phyloP scores from a whole-genome alignment of 2,888 invertebrate species.

The Stegana nigrithorax region DNA sequence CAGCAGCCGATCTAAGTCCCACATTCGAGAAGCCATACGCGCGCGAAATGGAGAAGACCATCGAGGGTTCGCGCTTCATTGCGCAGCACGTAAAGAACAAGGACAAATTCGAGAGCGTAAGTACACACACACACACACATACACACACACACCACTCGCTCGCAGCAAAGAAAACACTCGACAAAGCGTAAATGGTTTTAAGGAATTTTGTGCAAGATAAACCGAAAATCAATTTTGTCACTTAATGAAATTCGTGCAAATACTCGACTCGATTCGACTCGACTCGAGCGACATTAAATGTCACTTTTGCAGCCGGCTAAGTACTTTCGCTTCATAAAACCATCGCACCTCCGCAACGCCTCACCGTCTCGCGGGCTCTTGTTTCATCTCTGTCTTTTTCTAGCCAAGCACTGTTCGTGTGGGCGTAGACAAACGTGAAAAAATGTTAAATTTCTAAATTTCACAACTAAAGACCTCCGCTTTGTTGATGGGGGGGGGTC shows the following conservation, averaged over 20 bases:
- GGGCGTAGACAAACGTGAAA: background rate
- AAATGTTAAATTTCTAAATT: too few relatives aligned
- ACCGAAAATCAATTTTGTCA: constrained; percentile 29
- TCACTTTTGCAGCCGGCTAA: too few relatives aligned
- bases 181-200: too few relatives aligned
- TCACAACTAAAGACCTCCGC: too few relatives aligned
- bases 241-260: constrained; percentile 12
- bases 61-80: constrained; percentile 92
- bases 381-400: too few relatives aligned
- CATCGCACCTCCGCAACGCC: too few relatives aligned
- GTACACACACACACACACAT: constrained; percentile 65
- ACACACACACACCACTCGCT: background rate
- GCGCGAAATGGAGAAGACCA: constrained; percentile 90
- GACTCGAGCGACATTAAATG: background rate
- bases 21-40: constrained; percentile 85
- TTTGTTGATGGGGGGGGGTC: too few relatives aligned
- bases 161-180: constrained; percentile 4
- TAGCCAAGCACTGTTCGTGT: too few relatives aligned
- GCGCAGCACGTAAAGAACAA: constrained; percentile 96
- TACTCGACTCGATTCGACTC: background rate
- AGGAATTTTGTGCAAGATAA: too few relatives aligned
- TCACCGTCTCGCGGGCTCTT: too few relatives aligned
- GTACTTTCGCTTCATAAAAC: too few relatives aligned
- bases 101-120: constrained; percentile 93
- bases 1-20: constrained; percentile 74